Evolutionary conservation across 92 coral and sea anemone genomes (phyloP), one percentile per base, ranked within the genome.

Genomic region (Hydrozoanthus gracilis): DNA sequence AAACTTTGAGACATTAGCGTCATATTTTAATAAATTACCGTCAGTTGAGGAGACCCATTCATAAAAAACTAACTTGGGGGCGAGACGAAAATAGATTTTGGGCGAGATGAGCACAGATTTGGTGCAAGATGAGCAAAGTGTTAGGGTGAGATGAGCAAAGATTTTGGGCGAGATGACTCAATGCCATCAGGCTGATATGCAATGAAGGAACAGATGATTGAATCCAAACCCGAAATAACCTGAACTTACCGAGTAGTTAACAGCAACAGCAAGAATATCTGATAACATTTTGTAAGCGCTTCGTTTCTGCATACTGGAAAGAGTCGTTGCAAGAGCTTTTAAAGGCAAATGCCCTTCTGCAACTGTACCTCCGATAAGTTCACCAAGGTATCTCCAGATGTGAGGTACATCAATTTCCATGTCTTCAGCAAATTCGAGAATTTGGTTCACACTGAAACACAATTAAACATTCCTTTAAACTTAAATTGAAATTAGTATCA

Each of bases 391-490:
- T 66, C 88, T 88, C 96, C 96, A 96, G 7, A 96, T 69, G 78
- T 84, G 98, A 27, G 99, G 99, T 18, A 95, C 88, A 64, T 96
- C 99, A 50, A 96, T 91, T 76, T 93, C 96, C 51, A 88, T 69
- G 67, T 96, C 99, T 78, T 95, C 98, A 5, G 99, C 96, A 64
- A 61, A 49, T 77, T 89, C 92, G 52, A 96, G 82, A 13, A 93
- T 46, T 75, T 87, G 87, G 46, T 91, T 88, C 56, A 90, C 61
- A 48, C 95, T 92, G 79, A 83, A 83, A 71, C 16, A 87, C 27
- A 87, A 61, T 27, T 27, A 27, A 27, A 27, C 39, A 27, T 27
- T 27, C 39, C 39, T 27, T 27, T 27, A 27, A 27, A 27, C 39
- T 27, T 27, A 27, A 27, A 27, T 27, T 27, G 39, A 27, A 27